Percentiles rank a stretch among this genome's conserved stretches.
Conservation (phyloP, 2,113 vertebrate species). For the Neolamprologus sp. region DNA sequence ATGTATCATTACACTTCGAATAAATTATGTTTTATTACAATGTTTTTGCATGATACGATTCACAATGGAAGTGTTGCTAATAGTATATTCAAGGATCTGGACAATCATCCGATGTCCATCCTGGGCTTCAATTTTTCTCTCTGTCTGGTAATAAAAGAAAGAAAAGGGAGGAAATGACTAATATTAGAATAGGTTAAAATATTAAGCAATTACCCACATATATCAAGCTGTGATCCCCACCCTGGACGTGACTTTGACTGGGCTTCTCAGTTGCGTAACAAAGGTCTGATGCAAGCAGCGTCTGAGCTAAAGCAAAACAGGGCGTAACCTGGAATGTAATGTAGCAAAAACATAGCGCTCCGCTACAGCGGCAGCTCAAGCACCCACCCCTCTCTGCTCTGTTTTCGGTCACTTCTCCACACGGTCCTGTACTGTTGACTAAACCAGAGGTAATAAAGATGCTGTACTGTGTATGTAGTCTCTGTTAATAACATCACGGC, state of each 20-base stretch:
- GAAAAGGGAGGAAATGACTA: background rate
- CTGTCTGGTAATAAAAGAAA: background rate
- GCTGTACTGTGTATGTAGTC: background rate
- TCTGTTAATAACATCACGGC: background rate
- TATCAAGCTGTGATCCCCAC: background rate
- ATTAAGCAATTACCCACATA: background rate
- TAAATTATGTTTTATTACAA: background rate
- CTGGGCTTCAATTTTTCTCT: background rate
- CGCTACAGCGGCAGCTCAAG: background rate
- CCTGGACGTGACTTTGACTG: background rate
- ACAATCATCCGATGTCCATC: background rate
- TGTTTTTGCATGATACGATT: background rate
- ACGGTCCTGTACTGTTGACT: background rate
- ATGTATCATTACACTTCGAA: background rate
- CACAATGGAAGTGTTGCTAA: background rate
- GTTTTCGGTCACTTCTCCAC: constrained; percentile 3
- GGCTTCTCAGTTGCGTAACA: constrained; percentile 39
- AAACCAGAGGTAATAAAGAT: constrained; percentile 9
- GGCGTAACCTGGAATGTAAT: constrained; percentile 64
- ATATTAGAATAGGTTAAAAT: background rate
- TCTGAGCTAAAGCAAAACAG: constrained; percentile 53
- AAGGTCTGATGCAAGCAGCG: constrained; percentile 47
- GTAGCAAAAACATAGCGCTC: constrained; percentile 44
- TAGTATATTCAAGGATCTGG: background rate
- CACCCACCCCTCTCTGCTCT: background rate